Evolutionary conservation across 2,113 vertebrate genomes (phyloP).

Genomic region (Struthio camelus): DNA sequence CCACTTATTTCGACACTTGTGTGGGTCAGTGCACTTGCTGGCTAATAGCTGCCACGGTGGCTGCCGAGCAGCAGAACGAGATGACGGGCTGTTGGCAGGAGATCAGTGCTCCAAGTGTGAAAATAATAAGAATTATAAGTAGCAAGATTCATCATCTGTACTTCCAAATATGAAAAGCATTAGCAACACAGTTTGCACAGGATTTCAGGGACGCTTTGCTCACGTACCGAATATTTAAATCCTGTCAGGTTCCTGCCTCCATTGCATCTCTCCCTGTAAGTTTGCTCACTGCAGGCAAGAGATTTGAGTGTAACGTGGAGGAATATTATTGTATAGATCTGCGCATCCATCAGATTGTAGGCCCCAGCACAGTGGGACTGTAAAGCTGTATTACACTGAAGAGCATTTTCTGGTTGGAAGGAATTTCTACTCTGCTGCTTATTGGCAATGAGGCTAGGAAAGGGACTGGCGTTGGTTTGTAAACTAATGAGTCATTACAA

Average conservation of each 20-base stretch:
- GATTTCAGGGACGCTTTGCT: conserved; percentile 21
- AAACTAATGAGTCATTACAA: background rate
- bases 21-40: background rate
- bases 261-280: background rate
- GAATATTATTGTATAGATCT: background rate
- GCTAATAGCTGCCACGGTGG: background rate
- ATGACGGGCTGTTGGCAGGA: background rate
- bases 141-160: background rate
- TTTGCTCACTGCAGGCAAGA: conserved; percentile 3
- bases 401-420: background rate
- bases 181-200: conserved; percentile 22
- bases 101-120: background rate
- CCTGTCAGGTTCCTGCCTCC: background rate
- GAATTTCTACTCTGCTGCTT: conserved; percentile 2
- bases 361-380: background rate
- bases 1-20: background rate
- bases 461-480: background rate
- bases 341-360: background rate
- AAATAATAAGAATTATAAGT: background rate
- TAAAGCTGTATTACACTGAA: background rate
- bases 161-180: conserved; percentile 18
- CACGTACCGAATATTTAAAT: background rate
- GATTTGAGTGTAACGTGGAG: background rate
- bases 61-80: background rate
- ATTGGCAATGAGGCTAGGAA: background rate